Evolutionary conservation across 2,888 invertebrate species (phyloP).

Genomic region (Allolobophora icterica): DNA sequence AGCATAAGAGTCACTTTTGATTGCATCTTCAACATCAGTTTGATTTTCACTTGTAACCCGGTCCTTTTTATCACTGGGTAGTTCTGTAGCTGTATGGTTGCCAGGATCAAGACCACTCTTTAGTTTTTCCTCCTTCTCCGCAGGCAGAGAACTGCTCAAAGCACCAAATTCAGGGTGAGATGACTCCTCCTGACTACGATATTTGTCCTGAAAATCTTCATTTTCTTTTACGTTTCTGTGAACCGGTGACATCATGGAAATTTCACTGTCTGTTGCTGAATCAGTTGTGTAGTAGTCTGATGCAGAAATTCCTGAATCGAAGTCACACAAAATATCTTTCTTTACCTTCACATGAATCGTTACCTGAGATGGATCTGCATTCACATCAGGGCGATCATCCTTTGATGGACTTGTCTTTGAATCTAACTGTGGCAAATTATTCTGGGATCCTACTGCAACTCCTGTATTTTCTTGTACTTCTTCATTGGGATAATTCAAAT

Average conservation of each 20-base stretch:
- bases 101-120: neutral
- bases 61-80: neutral
- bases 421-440: neutral
- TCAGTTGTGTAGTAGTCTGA: conserved; percentile 24
- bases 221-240: neutral
- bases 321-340: neutral
- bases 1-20: neutral
- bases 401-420: conserved; percentile 1
- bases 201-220: neutral
- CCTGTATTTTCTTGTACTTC: neutral
- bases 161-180: neutral
- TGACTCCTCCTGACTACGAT: neutral
- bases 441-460: neutral
- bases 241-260: neutral
- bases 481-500: neutral
- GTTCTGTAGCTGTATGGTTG: neutral
- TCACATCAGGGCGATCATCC: neutral
- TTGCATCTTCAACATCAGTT: neutral
- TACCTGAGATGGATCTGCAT: neutral
- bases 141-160: neutral
- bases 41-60: neutral
- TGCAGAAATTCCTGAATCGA: conserved; percentile 9
- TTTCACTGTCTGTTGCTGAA: conserved; percentile 19
- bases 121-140: neutral
- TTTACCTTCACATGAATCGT: neutral